phyloP scores from a whole-genome alignment of 2,888 invertebrate species.

The Nineta flava region DNA sequence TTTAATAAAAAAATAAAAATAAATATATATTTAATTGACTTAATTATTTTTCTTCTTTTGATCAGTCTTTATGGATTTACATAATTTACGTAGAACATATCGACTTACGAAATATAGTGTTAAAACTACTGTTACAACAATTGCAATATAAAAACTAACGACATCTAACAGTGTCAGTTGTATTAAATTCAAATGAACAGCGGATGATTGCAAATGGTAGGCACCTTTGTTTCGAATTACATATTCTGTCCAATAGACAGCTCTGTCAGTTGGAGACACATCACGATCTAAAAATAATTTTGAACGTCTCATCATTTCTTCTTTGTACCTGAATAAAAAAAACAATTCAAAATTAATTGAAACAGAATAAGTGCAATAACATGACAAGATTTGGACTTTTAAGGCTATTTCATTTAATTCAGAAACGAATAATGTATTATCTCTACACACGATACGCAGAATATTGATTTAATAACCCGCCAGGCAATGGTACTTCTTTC shows the following conservation, averaged over 20 bases:
- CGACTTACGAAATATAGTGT: not conserved
- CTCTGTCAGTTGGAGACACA: slow-evolving; percentile 6
- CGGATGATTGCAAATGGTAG: slow-evolving; percentile 6
- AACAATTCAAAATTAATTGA: too few relatives aligned
- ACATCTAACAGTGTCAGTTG: slow-evolving; percentile 9
- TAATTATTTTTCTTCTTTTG: too few relatives aligned
- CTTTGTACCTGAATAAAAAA: slow-evolving; percentile 5
- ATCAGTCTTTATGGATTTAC: too few relatives aligned
- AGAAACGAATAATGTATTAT: too few relatives aligned
- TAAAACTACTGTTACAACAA: not conserved
- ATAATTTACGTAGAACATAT: too few relatives aligned
- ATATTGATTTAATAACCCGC: too few relatives aligned
- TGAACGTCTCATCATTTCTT: slow-evolving; percentile 6
- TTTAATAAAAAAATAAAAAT: too few relatives aligned
- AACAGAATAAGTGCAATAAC: not conserved
- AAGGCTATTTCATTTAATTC: too few relatives aligned
- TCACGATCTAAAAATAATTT: slow-evolving; percentile 6
- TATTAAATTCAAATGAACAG: slow-evolving; percentile 2
- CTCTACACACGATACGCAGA: too few relatives aligned
- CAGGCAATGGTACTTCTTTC: too few relatives aligned
- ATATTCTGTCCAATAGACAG: slow-evolving; percentile 9
- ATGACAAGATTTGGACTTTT: not conserved
- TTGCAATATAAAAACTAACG: not conserved
- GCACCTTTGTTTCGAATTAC: slow-evolving; percentile 7
- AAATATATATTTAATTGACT: too few relatives aligned